Conservation (phyloP, 1,140 invertebrate genomes). For the Formica exsecta region DNA sequence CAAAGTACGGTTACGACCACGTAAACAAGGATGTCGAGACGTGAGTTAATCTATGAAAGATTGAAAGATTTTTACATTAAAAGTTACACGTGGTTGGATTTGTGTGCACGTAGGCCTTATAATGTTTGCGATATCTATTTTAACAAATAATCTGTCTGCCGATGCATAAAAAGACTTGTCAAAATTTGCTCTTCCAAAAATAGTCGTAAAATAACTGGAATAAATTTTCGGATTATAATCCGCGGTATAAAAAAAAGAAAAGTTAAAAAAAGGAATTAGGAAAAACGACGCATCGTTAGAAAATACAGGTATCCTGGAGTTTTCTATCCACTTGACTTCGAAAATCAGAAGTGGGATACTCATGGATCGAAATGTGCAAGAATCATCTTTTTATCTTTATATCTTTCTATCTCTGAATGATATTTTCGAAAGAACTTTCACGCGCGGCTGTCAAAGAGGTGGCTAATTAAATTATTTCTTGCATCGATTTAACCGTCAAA, state of each 20-base stretch:
- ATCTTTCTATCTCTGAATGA: background rate
- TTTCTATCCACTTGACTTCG: background rate
- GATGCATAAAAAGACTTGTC: background rate
- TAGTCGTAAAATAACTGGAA: background rate
- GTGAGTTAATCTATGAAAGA: conserved; percentile 74
- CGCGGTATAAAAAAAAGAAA: background rate
- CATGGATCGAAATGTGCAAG: background rate
- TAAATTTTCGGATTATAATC: conserved; percentile 10
- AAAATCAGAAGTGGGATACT: background rate
- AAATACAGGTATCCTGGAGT: background rate
- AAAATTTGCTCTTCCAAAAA: background rate
- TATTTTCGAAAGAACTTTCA: conserved; percentile 5
- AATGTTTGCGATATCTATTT: background rate
- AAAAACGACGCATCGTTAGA: background rate
- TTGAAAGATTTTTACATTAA: conserved; percentile 37
- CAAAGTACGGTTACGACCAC: conserved; percentile 67
- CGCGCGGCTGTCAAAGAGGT: conserved; percentile 28
- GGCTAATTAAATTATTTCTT: conserved; percentile 72
- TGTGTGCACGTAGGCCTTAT: too few relatives aligned
- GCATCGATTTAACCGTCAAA: conserved; percentile 47
- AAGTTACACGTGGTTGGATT: background rate
- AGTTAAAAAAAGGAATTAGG: background rate
- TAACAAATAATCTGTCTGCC: background rate
- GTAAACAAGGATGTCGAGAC: conserved; percentile 71
- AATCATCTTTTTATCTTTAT: background rate